A percentile compares a stretch with the other conserved stretches of the same genome.
These are phyloP conservation scores for Drosophila elegans DNA, from an alignment of 1,140 invertebrate species.

Conservation along the genomic window DNA sequence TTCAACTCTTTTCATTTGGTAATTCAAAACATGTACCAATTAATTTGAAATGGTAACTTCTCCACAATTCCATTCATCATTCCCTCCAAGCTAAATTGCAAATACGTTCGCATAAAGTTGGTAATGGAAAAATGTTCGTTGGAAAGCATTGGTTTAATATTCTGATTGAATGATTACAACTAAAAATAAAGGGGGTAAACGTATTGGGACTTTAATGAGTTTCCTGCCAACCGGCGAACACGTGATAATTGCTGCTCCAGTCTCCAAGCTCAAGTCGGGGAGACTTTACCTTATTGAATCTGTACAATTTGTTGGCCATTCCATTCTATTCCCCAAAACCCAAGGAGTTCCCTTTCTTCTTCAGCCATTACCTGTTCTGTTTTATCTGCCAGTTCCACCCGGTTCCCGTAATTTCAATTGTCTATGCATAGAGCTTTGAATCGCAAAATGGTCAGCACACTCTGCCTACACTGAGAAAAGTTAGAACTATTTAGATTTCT, in stretches of 20 bases:
- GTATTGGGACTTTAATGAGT: conserved; percentile 28
- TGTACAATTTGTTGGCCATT: conserved; percentile 75
- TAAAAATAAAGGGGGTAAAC: neutral
- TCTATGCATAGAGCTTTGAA: conserved; percentile 77
- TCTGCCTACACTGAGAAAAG: conserved; percentile 4
- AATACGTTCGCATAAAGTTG: conserved; percentile 20
- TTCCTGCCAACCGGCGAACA: conserved; percentile 17
- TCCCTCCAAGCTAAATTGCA: neutral
- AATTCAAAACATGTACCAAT: too few relatives aligned
- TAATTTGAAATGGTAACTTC: too few relatives aligned
- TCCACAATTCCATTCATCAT: too few relatives aligned
- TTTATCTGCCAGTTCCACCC: conserved; percentile 5
- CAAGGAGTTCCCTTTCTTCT: neutral
- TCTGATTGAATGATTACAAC: conserved; percentile 1
- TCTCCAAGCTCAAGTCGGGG: conserved; percentile 6
- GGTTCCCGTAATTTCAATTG: conserved; percentile 72
- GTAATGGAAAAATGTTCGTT: conserved; percentile 35
- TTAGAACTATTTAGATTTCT: too few relatives aligned
- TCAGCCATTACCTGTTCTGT: conserved; percentile 22
- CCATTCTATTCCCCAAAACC: neutral
- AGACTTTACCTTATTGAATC: conserved; percentile 66
- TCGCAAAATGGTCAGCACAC: conserved; percentile 66
- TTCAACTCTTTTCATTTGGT: neutral
- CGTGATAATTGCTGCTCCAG: conserved; percentile 63
- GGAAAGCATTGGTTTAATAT: neutral